phyloP scores from a whole-genome alignment of 2,113 vertebrate genomes.

The Carettochelys insculpta region DNA sequence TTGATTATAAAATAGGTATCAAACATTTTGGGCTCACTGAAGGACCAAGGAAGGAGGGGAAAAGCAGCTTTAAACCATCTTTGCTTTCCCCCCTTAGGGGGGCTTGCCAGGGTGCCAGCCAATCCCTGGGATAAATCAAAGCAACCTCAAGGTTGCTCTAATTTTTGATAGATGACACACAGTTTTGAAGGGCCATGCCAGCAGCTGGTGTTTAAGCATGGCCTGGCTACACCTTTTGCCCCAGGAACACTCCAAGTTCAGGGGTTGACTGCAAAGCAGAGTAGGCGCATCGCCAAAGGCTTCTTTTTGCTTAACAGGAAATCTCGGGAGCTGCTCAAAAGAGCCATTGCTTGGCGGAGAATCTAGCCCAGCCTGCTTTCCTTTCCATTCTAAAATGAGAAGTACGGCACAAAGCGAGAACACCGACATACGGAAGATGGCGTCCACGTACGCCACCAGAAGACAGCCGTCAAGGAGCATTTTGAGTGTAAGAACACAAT shows the following conservation, averaged over 20 bases:
- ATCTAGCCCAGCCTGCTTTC: neutral
- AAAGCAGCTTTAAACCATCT: neutral
- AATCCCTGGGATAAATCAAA: neutral
- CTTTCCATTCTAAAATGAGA: neutral
- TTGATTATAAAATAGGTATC: neutral
- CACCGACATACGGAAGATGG: neutral
- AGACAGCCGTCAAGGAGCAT: neutral
- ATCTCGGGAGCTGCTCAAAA: neutral
- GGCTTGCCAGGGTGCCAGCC: neutral
- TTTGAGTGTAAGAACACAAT: neutral
- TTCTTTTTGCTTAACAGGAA: neutral
- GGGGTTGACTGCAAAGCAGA: neutral
- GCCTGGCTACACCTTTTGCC: neutral
- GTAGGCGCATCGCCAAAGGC: neutral
- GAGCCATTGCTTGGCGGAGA: neutral
- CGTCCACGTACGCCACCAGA: neutral
- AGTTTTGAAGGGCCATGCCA: neutral
- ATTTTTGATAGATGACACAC: neutral
- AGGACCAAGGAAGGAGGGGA: neutral
- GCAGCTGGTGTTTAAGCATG: neutral
- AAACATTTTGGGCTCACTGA: neutral
- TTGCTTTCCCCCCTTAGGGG: accelerated
- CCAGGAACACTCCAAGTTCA: neutral
- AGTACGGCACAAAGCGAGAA: neutral
- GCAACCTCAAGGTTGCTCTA: neutral